phyloP scores from a whole-genome alignment of 1,140 invertebrate genomes.

The Globodera ellingtonae region DNA sequence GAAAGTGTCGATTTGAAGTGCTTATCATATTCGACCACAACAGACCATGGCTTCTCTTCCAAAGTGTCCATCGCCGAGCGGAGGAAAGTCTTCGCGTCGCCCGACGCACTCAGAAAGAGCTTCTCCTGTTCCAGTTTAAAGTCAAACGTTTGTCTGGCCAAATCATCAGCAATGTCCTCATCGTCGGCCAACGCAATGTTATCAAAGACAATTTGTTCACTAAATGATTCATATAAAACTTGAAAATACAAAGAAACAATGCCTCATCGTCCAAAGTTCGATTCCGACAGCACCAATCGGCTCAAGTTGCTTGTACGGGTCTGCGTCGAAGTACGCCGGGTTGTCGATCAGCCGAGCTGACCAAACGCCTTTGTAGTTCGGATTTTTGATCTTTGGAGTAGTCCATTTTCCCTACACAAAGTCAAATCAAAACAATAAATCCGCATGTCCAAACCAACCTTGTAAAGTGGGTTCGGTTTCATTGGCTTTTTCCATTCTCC shows the following conservation, averaged over 20 bases:
- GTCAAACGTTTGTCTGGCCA: slow-evolving; percentile 81
- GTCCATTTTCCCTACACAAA: slow-evolving; percentile 73
- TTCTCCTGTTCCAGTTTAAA: slow-evolving; percentile 72
- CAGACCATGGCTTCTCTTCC: slow-evolving; percentile 83
- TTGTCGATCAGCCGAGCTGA: slow-evolving; percentile 81
- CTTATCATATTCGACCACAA: neutral
- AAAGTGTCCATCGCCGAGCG: slow-evolving; percentile 79
- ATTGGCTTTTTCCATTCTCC: slow-evolving; percentile 76
- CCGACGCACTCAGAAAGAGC: slow-evolving; percentile 73
- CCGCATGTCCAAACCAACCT: slow-evolving; percentile 56
- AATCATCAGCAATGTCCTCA: slow-evolving; percentile 76
- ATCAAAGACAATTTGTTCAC: slow-evolving; percentile 82
- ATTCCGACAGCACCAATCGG: slow-evolving; percentile 91
- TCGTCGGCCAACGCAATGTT: slow-evolving; percentile 91
- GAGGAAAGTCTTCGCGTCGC: slow-evolving; percentile 79
- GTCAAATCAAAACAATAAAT: slow-evolving; percentile 33
- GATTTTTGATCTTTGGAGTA: slow-evolving; percentile 85
- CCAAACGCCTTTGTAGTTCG: slow-evolving; percentile 93
- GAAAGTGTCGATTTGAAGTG: slow-evolving; percentile 71
- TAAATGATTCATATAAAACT: slow-evolving; percentile 72
- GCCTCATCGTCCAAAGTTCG: slow-evolving; percentile 74
- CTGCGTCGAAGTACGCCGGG: slow-evolving; percentile 89
- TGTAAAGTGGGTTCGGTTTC: slow-evolving; percentile 59
- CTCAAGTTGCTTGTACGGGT: slow-evolving; percentile 81
- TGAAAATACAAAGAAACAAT: neutral